A percentile compares a stretch with the other conserved stretches of the same genome.
These are phyloP conservation scores for Halcyon senegalensis DNA, from an alignment of 2,113 vertebrate species.

Conservation along the genomic window DNA sequence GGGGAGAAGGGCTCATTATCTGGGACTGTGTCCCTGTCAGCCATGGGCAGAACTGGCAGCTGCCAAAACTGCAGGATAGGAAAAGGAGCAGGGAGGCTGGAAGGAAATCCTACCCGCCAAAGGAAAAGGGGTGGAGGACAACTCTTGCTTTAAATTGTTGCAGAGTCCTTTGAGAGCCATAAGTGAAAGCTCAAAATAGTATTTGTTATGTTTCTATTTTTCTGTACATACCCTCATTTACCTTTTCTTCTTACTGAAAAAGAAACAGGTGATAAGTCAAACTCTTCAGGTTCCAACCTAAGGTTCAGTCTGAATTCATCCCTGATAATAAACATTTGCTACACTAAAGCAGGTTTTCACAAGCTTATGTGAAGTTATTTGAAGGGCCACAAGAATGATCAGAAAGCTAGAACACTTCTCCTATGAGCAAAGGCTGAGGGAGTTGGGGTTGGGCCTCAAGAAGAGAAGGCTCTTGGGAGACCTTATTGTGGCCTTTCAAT, in stretches of 20 bases:
- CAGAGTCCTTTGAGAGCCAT: background rate
- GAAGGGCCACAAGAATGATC: background rate
- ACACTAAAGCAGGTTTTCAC: background rate
- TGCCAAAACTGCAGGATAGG: background rate
- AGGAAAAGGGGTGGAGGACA: background rate
- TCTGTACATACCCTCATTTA: background rate
- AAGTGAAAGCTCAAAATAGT: background rate
- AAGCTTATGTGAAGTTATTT: background rate
- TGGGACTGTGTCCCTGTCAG: background rate
- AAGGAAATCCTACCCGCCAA: background rate
- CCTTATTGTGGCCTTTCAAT: no score
- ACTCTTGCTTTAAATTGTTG: background rate
- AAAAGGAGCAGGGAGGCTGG: background rate
- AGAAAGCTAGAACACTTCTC: background rate
- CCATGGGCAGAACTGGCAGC: background rate
- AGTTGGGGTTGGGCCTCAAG: background rate
- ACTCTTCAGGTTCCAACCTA: background rate
- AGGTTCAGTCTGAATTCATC: background rate
- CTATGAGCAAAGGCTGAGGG: background rate
- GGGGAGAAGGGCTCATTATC: background rate
- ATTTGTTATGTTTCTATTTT: background rate
- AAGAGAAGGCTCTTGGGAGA: no score
- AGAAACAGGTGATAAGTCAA: background rate
- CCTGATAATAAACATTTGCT: background rate
- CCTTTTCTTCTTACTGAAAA: background rate